These are phyloP conservation scores for Eubucco bourcierii DNA, from an alignment of 2,113 vertebrate genomes.

Conservation along the genomic window DNA sequence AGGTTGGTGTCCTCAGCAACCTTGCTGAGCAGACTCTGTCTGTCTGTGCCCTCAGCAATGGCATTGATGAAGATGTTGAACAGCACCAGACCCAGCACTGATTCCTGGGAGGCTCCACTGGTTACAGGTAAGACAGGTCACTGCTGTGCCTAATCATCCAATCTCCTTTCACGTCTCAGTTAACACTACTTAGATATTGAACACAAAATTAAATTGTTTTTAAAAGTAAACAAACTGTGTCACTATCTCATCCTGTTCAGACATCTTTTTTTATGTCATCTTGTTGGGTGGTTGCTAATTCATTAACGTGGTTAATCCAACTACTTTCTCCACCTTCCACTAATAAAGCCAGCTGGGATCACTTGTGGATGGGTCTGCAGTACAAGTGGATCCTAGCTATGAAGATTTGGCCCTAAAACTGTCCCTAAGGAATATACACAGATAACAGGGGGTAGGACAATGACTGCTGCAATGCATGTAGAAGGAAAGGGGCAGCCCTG, in stretches of 20 bases:
- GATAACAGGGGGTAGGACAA: neutral
- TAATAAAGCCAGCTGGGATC: neutral
- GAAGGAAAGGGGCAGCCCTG: neutral
- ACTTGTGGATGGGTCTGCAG: neutral
- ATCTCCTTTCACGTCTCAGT: neutral
- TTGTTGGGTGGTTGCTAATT: neutral
- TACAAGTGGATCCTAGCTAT: neutral
- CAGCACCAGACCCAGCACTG: too few relatives aligned
- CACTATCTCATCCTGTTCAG: neutral
- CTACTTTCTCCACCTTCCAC: neutral
- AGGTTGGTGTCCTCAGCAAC: too few relatives aligned
- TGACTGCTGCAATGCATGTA: neutral
- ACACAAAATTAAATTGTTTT: neutral
- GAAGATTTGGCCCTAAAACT: neutral
- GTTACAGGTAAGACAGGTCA: neutral
- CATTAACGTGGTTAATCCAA: neutral
- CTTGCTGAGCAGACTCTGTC: too few relatives aligned
- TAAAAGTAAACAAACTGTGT: neutral
- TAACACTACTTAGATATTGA: neutral
- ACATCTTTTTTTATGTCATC: neutral
- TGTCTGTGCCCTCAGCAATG: too few relatives aligned
- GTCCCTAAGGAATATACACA: neutral
- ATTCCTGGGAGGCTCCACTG: too few relatives aligned
- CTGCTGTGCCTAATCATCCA: neutral
- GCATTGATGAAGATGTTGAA: too few relatives aligned